A percentile compares a stretch with the other conserved stretches of the same genome.
phyloP scores from a whole-genome alignment of 2,888 invertebrate genomes.

The Ptilodon capucinus region DNA sequence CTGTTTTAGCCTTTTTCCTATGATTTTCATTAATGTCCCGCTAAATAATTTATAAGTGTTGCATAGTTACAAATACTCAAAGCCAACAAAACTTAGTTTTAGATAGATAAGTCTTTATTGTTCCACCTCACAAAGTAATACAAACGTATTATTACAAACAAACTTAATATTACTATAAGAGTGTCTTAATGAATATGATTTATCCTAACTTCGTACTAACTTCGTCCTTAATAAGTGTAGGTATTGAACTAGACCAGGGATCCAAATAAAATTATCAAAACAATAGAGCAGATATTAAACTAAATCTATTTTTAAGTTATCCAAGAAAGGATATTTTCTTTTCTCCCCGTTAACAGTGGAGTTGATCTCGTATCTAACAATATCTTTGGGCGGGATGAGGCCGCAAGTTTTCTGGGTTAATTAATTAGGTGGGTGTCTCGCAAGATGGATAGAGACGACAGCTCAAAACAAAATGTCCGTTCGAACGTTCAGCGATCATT shows the following conservation, averaged over 20 bases:
- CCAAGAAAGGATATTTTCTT: conserved; percentile 29
- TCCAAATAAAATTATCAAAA: background rate
- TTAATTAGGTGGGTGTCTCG: conserved; percentile 47
- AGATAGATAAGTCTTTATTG: too few species aligned
- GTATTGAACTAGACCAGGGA: background rate
- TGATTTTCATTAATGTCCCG: background rate
- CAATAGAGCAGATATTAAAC: background rate
- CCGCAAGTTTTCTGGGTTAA: conserved; percentile 43
- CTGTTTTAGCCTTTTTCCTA: background rate
- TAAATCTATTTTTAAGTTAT: background rate
- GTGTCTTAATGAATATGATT: too few species aligned
- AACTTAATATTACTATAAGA: too few species aligned
- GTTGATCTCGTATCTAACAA: conserved; percentile 31
- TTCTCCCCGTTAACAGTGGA: conserved; percentile 30
- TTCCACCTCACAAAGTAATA: too few species aligned
- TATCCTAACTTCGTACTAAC: too few species aligned
- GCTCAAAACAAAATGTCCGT: conserved; percentile 53
- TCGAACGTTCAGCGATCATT: conserved; percentile 35
- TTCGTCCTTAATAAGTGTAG: too few species aligned
- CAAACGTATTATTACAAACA: too few species aligned
- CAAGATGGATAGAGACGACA: conserved; percentile 54
- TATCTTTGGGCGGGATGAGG: conserved; percentile 39
- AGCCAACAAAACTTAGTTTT: too few species aligned
- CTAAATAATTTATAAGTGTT: background rate
- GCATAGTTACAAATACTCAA: too few species aligned